Base-by-base conservation (phyloP, 1,140 invertebrate genomes). In the Sycophaga agraensis region DNA sequence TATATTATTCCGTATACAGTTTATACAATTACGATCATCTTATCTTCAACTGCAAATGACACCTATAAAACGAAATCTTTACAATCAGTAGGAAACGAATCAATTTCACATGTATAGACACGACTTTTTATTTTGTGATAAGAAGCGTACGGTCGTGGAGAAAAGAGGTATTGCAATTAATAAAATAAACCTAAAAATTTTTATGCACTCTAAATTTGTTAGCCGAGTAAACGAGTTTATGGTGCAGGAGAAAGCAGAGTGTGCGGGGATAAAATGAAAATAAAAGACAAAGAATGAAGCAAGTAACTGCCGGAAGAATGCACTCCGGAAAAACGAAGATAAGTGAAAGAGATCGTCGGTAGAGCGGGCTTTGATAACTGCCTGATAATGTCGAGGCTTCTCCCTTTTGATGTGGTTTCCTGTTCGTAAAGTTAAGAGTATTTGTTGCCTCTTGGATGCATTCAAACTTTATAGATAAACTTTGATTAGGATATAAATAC, bases 201-300 rank as follows among this genome's bases (percentile, higher is more conserved):
- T 2, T 68, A 71, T 58, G 57, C 64, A 50, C 63, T 50, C 64
- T 66, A 63, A 48, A 48, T 54, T 67, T 34, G 62, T 62, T 70
- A 71, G 67, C 56, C n/a, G n/a, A 61, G 42, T 66, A 53, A 70
- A 60, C 59, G 45, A 60, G 50, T 43, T 37, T 7, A 14, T 40
- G 8, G 22, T 16, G 37, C 16, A 54, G 51, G 45, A 45, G 48
- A 58, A 59, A 46, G 14, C 43, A 40, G 43, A 56, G 45, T 16
- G 17, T 49, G 11, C 34, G 46, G 21, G n/a, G 31, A 28, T 63
- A 28, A 46, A 48, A 48, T 43, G 61, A 62, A 68, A 71, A 65
- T 64, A 63, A 64, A 63, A 54, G 59, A 53, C 16, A 55, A 60
- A 40, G 34, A 60, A 43, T 21, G 48, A 59, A 55, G 26, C 40